Evolutionary conservation across 1,140 invertebrate genomes (phyloP).

Genomic region (Globodera ellingtonae): DNA sequence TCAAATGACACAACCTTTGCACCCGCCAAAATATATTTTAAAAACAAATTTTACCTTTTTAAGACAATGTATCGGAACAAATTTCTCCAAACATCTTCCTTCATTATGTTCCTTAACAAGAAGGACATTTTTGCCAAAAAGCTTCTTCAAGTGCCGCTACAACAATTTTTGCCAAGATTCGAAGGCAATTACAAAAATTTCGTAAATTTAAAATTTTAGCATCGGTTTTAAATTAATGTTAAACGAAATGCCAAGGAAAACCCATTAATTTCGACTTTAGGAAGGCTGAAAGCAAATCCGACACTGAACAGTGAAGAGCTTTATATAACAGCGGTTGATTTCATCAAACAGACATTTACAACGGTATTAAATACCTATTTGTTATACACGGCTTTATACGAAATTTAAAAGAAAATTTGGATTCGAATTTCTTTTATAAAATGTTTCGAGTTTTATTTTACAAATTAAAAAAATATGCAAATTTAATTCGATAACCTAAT

Average conservation of each 20-base stretch:
- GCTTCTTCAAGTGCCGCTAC: slow-evolving; percentile 8
- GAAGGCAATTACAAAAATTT: too few relatives aligned
- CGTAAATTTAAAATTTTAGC: too few relatives aligned
- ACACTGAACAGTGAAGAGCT: not conserved
- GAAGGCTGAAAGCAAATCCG: not conserved
- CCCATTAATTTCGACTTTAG: too few relatives aligned
- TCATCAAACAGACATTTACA: not conserved
- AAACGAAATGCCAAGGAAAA: too few relatives aligned
- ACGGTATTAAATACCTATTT: not conserved
- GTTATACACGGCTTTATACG: too few relatives aligned
- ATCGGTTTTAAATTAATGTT: too few relatives aligned
- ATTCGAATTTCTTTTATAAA: too few relatives aligned
- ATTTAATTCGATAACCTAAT: not conserved
- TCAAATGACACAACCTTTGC: too few relatives aligned
- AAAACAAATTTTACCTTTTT: too few relatives aligned
- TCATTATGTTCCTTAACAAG: slow-evolving; percentile 41
- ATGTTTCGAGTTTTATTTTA: too few relatives aligned
- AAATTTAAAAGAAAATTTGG: too few relatives aligned
- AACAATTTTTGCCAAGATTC: slow-evolving; percentile 3
- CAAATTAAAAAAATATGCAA: not conserved
- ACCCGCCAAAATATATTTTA: too few relatives aligned
- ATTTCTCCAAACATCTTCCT: slow-evolving; percentile 28
- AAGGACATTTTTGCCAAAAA: slow-evolving; percentile 32
- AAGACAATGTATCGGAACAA: slow-evolving; percentile 35
- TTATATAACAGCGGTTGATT: not conserved